Conservation (phyloP, 2,888 invertebrate species). For the Apoderus coryli region DNA sequence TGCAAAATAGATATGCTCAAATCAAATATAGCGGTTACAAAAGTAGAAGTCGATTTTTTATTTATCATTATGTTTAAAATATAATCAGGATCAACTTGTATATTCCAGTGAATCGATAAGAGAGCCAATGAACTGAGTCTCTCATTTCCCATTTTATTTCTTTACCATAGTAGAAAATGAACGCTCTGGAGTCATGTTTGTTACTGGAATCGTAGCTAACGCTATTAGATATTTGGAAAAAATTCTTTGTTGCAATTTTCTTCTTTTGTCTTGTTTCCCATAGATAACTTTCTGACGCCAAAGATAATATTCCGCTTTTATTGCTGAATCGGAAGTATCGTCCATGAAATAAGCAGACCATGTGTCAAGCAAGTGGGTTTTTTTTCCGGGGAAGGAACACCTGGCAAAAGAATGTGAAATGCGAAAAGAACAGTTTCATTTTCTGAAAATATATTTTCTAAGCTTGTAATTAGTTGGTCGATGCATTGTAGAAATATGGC, state of each 20-base stretch:
- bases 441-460: slow-evolving; percentile 7
- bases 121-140: slow-evolving; percentile 7
- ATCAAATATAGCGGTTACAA: slow-evolving; percentile 2
- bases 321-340: slow-evolving; percentile 6
- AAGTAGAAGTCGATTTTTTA: slow-evolving; percentile 2
- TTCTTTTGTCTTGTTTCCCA: slow-evolving; percentile 6
- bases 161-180: slow-evolving; percentile 5
- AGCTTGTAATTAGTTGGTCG: slow-evolving; percentile 6
- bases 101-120: slow-evolving; percentile 7
- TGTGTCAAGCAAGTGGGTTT: background rate
- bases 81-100: slow-evolving; percentile 7
- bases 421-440: background rate
- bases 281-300: slow-evolving; percentile 4
- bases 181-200: slow-evolving; percentile 5
- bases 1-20: slow-evolving; percentile 3
- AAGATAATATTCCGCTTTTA: slow-evolving; percentile 7
- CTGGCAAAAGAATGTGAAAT: background rate
- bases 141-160: slow-evolving; percentile 7
- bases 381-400: background rate
- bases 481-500: slow-evolving; percentile 7
- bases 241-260: slow-evolving; percentile 6
- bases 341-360: slow-evolving; percentile 6
- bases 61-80: slow-evolving; percentile 5
- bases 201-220: slow-evolving; percentile 7
- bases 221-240: slow-evolving; percentile 8